Conservation (phyloP, 2,888 invertebrate genomes). For the Clanis bilineata region DNA sequence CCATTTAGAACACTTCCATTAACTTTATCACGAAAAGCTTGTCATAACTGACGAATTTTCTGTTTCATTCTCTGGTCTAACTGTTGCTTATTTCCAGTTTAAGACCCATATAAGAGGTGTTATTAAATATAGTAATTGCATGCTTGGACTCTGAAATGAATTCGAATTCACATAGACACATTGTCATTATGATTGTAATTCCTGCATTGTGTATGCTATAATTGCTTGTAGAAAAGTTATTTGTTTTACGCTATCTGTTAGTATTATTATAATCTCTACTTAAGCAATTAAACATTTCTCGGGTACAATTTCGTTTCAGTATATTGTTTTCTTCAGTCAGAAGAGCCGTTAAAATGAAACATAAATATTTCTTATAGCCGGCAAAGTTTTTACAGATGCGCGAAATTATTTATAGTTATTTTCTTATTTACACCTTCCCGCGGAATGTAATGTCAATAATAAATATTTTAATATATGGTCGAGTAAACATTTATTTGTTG, state of each 20-base stretch:
- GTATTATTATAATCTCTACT: background rate
- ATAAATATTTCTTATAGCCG: background rate
- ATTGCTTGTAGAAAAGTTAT: background rate
- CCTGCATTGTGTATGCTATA: background rate
- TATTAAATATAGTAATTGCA: too few species aligned
- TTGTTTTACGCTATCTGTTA: background rate
- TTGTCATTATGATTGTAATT: background rate
- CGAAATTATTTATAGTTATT: background rate
- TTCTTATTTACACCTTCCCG: background rate
- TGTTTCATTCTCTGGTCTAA: background rate
- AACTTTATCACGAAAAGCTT: conserved; percentile 35
- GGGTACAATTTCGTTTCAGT: background rate
- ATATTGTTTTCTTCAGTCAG: too few species aligned
- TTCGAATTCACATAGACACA: too few species aligned
- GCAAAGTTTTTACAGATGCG: background rate
- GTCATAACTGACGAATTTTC: background rate
- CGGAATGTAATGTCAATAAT: background rate
- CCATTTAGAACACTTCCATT: conserved; percentile 41
- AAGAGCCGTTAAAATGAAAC: background rate
- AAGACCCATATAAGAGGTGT: too few species aligned
- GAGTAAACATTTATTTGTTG: too few species aligned
- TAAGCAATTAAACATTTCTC: background rate
- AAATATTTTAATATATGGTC: background rate
- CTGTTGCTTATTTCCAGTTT: too few species aligned
- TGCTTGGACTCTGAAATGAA: too few species aligned